Evolutionary conservation across 2,797 vertebrate genomes (phyloP), one percentile per base, ranked within the genome.

Genomic region (Enteromius anoplus): DNA sequence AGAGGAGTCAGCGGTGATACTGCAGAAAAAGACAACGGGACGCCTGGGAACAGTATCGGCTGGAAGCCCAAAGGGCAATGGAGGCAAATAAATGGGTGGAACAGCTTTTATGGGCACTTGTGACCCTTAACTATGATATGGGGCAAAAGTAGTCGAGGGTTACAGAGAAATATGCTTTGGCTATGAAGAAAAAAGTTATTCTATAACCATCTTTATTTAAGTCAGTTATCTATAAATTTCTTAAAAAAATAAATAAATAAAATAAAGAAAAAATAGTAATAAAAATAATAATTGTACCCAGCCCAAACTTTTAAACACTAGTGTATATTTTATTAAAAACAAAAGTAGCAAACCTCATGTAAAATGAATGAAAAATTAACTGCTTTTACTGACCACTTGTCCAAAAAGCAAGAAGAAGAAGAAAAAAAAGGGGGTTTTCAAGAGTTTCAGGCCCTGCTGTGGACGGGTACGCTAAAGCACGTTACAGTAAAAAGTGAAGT

Each of bases 1-100:
- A 84, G 69, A 85, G 69, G 80, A 81, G 75, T 75, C 86, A 87
- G 45, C n/a, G 49, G 51, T 72, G 71, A 64, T 79, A 51, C 69
- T 60, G 66, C 51, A 75, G 51, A 60, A 83, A 84, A 73, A n/a
- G 64, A 83, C 81, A 81, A 65, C 68, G 19, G 47, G 42, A 84
- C 58, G n/a, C 60, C 62, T 72, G 60, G 53, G 55, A 76, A 84
- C 71, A 76, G 71, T 60, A 69, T 80, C 29, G 17, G 68, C 37
- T 80, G 19, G 23, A 64, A 79, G 70, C 80, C 80, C 69, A 73
- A 75, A 81, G 58, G 80, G 70, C 80, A 81, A 81, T 81, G 70
- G 71, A 82, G 80, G 45, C 80, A 82, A 75, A 55, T 75, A 75
- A 75, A 82, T 66, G 47, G 71, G 62, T 53, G 71, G 71, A 75